phyloP scores from a whole-genome alignment of 2,113 vertebrate species.

The Muscicapa adusta region DNA sequence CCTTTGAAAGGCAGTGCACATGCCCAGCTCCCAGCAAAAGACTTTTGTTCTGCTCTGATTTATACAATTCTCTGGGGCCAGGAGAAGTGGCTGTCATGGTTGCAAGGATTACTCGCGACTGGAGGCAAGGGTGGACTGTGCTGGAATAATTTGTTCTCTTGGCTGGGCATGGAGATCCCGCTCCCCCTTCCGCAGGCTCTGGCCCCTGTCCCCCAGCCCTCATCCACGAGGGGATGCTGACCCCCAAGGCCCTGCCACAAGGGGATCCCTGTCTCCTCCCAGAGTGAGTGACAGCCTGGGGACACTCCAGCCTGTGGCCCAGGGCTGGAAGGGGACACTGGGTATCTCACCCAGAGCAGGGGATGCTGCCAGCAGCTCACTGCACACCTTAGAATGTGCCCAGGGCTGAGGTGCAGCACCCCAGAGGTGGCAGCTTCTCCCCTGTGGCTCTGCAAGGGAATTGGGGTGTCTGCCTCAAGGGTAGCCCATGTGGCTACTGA shows the following conservation, averaged over 20 bases:
- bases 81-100: slow-evolving; percentile 54
- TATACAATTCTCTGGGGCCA: slow-evolving; percentile 23
- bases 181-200: neutral
- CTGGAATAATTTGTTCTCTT: slow-evolving; percentile 3
- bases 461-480: neutral
- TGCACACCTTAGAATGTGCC: neutral
- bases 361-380: neutral
- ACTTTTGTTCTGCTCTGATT: slow-evolving; percentile 58
- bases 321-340: neutral
- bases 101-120: slow-evolving; percentile 14
- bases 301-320: neutral
- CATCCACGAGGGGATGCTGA: neutral
- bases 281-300: neutral
- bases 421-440: neutral
- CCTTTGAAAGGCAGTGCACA: slow-evolving; percentile 38
- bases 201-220: neutral
- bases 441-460: neutral
- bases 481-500: accelerated
- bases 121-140: slow-evolving; percentile 31
- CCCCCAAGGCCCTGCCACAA: accelerated
- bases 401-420: neutral
- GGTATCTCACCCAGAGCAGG: neutral
- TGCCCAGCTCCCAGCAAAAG: slow-evolving; percentile 48
- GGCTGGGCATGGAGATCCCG: neutral
- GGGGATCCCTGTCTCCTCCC: neutral